A percentile compares a stretch with the other conserved stretches of the same genome.
Evolutionary conservation across 2,113 vertebrate genomes (phyloP).

Genomic region (Syngnathus typhle): DNA sequence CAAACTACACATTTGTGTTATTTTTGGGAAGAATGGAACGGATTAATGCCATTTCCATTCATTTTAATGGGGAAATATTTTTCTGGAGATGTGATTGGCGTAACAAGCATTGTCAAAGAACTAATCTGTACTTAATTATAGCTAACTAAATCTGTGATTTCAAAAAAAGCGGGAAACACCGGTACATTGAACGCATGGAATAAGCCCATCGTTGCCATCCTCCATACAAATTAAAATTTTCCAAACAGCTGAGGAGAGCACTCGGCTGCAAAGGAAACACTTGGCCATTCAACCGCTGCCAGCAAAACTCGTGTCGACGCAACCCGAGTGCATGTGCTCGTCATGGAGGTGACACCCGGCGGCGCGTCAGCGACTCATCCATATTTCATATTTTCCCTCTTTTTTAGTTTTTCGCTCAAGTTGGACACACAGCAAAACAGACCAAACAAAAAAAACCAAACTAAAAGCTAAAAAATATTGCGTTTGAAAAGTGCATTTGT

Average conservation of each 20-base stretch:
- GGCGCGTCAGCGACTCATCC: slow-evolving; percentile 9
- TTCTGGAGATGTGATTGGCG: too few species aligned
- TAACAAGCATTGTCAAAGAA: too few species aligned
- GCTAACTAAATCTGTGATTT: too few species aligned
- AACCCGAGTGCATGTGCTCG: slow-evolving; percentile 1
- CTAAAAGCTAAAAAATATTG: not conserved
- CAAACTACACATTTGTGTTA: too few species aligned
- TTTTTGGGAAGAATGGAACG: too few species aligned
- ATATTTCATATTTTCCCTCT: not conserved
- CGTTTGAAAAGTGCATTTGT: not conserved
- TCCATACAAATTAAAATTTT: not conserved
- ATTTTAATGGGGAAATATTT: too few species aligned
- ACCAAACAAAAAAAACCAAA: not conserved
- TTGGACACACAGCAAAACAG: not conserved
- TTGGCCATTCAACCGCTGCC: not conserved
- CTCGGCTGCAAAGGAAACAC: not conserved
- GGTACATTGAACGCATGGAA: not conserved
- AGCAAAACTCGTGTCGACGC: not conserved
- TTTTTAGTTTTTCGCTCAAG: not conserved
- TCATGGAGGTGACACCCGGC: slow-evolving; percentile 17
- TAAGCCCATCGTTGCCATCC: not conserved
- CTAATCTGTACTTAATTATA: too few species aligned
- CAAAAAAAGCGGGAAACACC: not conserved
- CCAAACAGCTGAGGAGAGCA: not conserved
- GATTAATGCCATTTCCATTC: too few species aligned